Conservation (phyloP, 2,888 invertebrate species). For the Acleris cristana region DNA sequence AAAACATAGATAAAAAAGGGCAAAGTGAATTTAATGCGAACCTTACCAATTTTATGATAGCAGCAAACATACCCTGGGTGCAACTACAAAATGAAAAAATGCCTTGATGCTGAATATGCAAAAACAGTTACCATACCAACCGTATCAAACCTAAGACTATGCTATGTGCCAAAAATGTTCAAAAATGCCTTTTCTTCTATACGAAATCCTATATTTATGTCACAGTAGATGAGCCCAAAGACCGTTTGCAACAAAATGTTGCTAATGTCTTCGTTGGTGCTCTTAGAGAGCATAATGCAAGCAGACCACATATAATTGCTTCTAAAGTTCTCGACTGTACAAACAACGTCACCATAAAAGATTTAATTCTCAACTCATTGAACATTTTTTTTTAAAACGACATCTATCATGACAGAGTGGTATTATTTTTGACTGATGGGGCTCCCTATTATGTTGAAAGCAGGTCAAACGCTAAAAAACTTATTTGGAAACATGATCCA, state of each 20-base stretch:
- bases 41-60: not conserved
- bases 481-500: slow-evolving; percentile 10
- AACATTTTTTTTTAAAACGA: slow-evolving; percentile 13
- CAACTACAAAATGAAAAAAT: not conserved
- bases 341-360: slow-evolving; percentile 2
- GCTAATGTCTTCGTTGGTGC: slow-evolving; percentile 12
- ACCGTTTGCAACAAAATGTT: slow-evolving; percentile 17
- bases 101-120: not conserved
- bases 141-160: slow-evolving; percentile 8
- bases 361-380: too few relatives aligned
- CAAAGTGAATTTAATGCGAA: not conserved
- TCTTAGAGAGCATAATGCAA: slow-evolving; percentile 17
- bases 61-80: not conserved
- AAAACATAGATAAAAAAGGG: not conserved
- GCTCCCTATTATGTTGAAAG: slow-evolving; percentile 15
- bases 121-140: not conserved
- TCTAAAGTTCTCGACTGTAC: slow-evolving; percentile 19
- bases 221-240: slow-evolving; percentile 8
- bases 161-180: slow-evolving; percentile 13
- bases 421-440: slow-evolving; percentile 17
- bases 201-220: slow-evolving; percentile 17
- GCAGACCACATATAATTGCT: slow-evolving; percentile 18
- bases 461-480: slow-evolving; percentile 6
- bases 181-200: slow-evolving; percentile 12
- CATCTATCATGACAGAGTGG: slow-evolving; percentile 7